phyloP scores from a whole-genome alignment of 2,113 vertebrate genomes.

The Miniopterus natalensis region DNA sequence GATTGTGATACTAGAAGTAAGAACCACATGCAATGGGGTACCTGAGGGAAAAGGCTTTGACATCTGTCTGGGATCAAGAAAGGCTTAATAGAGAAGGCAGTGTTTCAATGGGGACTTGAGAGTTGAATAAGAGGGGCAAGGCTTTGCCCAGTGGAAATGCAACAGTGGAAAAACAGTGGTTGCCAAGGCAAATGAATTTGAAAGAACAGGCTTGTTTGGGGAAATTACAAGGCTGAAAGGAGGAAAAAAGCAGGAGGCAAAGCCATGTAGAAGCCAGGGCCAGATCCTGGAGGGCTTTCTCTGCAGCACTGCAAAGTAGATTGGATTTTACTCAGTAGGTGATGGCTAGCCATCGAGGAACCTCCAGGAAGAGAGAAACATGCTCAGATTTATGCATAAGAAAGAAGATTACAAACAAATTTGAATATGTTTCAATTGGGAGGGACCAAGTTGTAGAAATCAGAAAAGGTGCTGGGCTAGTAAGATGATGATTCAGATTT shows the following conservation, averaged over 20 bases:
- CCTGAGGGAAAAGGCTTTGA: neutral
- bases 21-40: neutral
- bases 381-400: neutral
- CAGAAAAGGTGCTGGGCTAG: neutral
- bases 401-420: conserved; percentile 1
- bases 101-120: neutral
- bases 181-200: neutral
- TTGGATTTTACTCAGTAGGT: neutral
- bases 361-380: neutral
- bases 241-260: neutral
- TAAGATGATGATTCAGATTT: neutral
- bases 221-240: neutral
- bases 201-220: neutral
- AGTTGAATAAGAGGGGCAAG: neutral
- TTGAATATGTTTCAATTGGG: neutral
- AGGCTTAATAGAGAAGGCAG: conserved; percentile 11
- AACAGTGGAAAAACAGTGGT: neutral
- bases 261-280: neutral
- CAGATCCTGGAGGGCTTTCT: neutral
- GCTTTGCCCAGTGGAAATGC: neutral
- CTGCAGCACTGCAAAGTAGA: neutral
- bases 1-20: neutral
- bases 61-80: neutral
- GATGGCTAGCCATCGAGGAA: neutral
- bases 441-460: neutral